phyloP scores from a whole-genome alignment of 1,140 invertebrate species.

The Myzus persicae region DNA sequence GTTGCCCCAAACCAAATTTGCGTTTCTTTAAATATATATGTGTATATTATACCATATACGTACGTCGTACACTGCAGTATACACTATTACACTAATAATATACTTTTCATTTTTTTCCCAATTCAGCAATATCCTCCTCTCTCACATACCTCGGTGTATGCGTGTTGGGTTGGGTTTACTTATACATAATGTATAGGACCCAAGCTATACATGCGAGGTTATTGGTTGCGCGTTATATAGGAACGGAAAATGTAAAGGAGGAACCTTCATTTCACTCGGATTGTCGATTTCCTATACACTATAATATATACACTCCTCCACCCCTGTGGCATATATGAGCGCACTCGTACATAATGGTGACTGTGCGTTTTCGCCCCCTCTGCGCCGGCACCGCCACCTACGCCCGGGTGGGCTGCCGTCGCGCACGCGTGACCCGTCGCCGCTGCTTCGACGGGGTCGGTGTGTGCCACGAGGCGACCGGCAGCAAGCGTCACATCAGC shows the following conservation, averaged over 20 bases:
- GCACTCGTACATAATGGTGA: conserved; percentile 42
- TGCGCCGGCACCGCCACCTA: neutral
- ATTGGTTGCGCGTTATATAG: neutral
- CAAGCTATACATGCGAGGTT: neutral
- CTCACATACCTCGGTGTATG: neutral
- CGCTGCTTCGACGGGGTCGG: conserved; percentile 7
- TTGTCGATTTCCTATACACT: conserved; percentile 46
- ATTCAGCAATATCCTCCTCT: neutral
- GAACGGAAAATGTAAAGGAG: conserved; percentile 42
- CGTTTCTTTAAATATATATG: neutral
- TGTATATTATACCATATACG: neutral
- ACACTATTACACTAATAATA: conserved; percentile 2
- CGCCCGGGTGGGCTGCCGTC: conserved; percentile 7
- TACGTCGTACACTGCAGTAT: neutral
- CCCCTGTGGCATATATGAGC: neutral
- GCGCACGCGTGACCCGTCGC: conserved; percentile 50
- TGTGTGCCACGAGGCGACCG: conserved; percentile 32
- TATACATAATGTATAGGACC: conserved; percentile 36
- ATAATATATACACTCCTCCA: conserved; percentile 3
- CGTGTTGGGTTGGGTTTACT: neutral
- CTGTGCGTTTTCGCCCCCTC: conserved; percentile 41
- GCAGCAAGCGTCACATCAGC: conserved; percentile 17
- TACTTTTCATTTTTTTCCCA: conserved; percentile 40
- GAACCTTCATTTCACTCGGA: conserved; percentile 46
- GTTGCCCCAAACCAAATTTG: conserved; percentile 26